A percentile compares a stretch with the other conserved stretches of the same genome.
Conservation (phyloP, 2,888 invertebrate species). For the Pseudococcus jackbeardsleyi region DNA sequence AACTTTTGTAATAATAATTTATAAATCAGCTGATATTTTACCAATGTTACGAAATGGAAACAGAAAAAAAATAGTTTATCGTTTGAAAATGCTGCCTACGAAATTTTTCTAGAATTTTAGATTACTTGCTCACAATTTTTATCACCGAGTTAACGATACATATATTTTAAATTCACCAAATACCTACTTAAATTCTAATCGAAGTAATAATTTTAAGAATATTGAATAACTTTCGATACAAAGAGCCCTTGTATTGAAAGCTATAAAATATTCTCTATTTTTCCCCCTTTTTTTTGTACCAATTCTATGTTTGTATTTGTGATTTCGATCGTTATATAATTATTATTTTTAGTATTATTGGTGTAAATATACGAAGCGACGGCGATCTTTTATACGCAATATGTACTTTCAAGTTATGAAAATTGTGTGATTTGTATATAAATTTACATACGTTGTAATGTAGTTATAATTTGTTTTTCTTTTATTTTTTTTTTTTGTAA, state of each 20-base stretch:
- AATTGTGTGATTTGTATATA: constrained; percentile 50
- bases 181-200: constrained; percentile 13
- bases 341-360: neutral
- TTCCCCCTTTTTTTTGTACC: neutral
- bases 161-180: too few relatives aligned
- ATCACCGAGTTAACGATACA: neutral
- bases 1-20: neutral
- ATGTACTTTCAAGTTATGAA: constrained; percentile 41
- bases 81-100: neutral
- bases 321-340: constrained; percentile 1
- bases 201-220: constrained; percentile 21
- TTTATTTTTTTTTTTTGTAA: constrained; percentile 12
- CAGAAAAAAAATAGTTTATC: neutral
- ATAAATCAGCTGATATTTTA: neutral
- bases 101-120: neutral
- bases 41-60: neutral
- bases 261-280: constrained; percentile 29
- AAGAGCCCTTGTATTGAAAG: constrained; percentile 51
- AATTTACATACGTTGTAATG: neutral
- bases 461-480: neutral
- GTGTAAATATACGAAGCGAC: constrained; percentile 4
- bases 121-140: constrained; percentile 13
- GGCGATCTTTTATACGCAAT: constrained; percentile 34
- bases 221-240: constrained; percentile 52
- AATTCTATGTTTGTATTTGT: constrained; percentile 13